phyloP scores from a whole-genome alignment of 2,888 invertebrate species.

The Ormyrus pomaceus region DNA sequence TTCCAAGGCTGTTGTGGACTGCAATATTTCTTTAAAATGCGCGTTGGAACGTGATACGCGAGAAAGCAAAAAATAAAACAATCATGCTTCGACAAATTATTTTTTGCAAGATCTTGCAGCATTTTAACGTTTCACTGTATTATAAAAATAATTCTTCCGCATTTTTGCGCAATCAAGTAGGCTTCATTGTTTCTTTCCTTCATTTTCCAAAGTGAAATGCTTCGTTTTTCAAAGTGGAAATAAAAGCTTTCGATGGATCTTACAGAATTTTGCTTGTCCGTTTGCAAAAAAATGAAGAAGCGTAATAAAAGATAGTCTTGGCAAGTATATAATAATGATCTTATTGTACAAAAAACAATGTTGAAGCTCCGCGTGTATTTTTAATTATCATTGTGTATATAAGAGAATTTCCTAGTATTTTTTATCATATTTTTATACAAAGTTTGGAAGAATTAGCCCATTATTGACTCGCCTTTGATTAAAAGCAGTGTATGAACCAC shows the following conservation, averaged over 20 bases:
- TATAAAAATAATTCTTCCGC: slow-evolving; percentile 48
- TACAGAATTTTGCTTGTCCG: slow-evolving; percentile 38
- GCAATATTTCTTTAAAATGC: background rate
- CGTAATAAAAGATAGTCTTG: slow-evolving; percentile 47
- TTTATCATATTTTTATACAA: slow-evolving; percentile 45
- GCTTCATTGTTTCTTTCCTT: slow-evolving; percentile 39
- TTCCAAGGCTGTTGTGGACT: slow-evolving; percentile 15
- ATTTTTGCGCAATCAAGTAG: slow-evolving; percentile 38
- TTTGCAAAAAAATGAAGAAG: slow-evolving; percentile 42
- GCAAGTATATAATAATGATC: slow-evolving; percentile 49
- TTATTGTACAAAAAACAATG: slow-evolving; percentile 52
- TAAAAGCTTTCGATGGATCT: slow-evolving; percentile 29
- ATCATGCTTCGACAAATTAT: slow-evolving; percentile 25
- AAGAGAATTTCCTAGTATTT: slow-evolving; percentile 42
- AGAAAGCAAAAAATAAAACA: slow-evolving; percentile 32
- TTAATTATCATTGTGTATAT: slow-evolving; percentile 36
- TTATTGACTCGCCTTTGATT: slow-evolving; percentile 53
- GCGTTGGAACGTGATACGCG: slow-evolving; percentile 22
- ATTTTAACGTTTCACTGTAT: slow-evolving; percentile 7
- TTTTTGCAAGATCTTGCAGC: slow-evolving; percentile 30
- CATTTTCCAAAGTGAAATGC: background rate
- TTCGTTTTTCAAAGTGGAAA: slow-evolving; percentile 25
- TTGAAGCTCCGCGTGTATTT: slow-evolving; percentile 46
- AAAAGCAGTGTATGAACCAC: slow-evolving; percentile 37
- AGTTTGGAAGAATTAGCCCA: slow-evolving; percentile 55